Base-by-base conservation (phyloP, 2,888 invertebrate species). In the Drosophila pseudotalamancana region DNA sequence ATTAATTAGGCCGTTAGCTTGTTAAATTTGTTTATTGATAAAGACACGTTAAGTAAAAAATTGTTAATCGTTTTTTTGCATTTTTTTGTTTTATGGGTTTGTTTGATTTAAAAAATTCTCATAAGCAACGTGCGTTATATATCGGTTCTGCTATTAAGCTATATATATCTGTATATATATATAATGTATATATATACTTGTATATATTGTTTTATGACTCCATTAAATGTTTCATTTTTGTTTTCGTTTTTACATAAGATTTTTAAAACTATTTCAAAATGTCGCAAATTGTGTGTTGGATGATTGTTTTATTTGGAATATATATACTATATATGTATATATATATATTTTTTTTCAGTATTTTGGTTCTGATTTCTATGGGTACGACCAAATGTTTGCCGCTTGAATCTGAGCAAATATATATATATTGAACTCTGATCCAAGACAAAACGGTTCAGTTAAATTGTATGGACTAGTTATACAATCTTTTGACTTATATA, bases 41-140 rank as follows among this genome's bases (percentile, higher is more conserved):
- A 87, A 88, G 87, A 88, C 87, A 86, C 86, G 73, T 83, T 82
- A 79, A 82, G 80, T 79, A 77, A 87, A 72, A 67, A 75, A 79
- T 29, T 43, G 27, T 59, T 69, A 76, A 80, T 77, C 70, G 46
- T 80, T 75, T 77, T 71, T 80, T 23, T 46, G 34, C 35, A 34
- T 48, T 35, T 27, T 27, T 75, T 83, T 66, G 60, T 69, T 70
- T 68, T 67, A 48, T 56, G 48, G 61, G n/a, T n/a, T n/a, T n/a
- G n/a, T 61, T 67, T 77, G 87, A 77, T 87, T 81, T 79, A 84
- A 74, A 86, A 86, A 81, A 75, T 77, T 82, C 60, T 83, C 87
- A 83, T 83, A 83, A 83, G 83, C 83, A 83, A 87, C 87, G 87
- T 83, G 83, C 87, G 82, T 82, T 76, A 68, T 73, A 78, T 70